Percentiles rank a stretch among this genome's conserved stretches.
Evolutionary conservation across 1,140 invertebrate genomes (phyloP).

Genomic region (Elymnias hypermnestra): DNA sequence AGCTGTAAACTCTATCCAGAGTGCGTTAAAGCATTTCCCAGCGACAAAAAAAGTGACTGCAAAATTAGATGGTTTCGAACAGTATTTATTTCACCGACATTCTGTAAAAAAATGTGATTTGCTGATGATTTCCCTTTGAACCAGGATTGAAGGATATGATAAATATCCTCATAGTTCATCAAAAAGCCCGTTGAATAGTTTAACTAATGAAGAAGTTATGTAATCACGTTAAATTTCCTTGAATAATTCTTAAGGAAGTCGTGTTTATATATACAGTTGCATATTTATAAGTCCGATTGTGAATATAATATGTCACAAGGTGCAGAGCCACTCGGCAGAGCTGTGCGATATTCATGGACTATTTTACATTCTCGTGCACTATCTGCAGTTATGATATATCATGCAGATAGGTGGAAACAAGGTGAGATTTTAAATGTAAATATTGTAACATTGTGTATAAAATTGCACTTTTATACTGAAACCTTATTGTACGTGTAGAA

Average conservation of each 20-base stretch:
- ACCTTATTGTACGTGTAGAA: too few species aligned
- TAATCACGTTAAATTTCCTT: background rate
- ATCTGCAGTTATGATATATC: conserved; percentile 4
- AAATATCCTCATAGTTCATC: too few species aligned
- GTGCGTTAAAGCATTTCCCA: too few species aligned
- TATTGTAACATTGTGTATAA: background rate
- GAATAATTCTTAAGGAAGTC: background rate
- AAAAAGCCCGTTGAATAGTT: too few species aligned
- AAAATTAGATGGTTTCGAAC: too few species aligned
- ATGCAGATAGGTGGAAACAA: conserved; percentile 3
- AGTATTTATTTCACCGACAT: too few species aligned
- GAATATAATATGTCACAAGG: background rate
- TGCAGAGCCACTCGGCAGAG: background rate
- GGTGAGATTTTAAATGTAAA: conserved; percentile 1
- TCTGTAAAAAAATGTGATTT: too few species aligned
- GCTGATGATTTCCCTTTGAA: too few species aligned
- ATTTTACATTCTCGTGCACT: conserved; percentile 1
- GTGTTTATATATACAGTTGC: background rate
- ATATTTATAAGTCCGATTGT: conserved; percentile 1
- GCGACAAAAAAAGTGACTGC: too few species aligned
- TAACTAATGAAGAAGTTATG: background rate
- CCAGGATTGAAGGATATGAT: too few species aligned
- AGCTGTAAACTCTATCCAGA: too few species aligned
- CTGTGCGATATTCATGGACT: background rate
- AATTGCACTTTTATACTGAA: conserved; percentile 1